These are phyloP conservation scores for Bilobella aurantiaca DNA, from an alignment of 1,140 invertebrate species.

Conservation along the genomic window DNA sequence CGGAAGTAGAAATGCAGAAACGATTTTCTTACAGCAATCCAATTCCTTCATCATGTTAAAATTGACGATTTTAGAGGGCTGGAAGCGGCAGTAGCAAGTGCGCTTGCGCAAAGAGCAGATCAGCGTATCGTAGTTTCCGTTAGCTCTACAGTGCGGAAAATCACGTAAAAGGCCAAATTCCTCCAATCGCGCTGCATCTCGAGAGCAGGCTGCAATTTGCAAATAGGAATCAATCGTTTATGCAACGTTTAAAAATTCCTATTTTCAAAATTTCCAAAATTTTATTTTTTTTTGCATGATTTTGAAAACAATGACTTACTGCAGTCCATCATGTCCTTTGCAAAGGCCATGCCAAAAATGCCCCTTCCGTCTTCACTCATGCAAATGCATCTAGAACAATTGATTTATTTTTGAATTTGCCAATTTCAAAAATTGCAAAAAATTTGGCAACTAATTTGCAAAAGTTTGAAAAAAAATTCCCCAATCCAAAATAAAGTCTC, in stretches of 20 bases:
- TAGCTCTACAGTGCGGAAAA: slow-evolving; percentile 26
- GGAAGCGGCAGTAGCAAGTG: slow-evolving; percentile 18
- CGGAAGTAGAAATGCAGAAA: too few relatives aligned
- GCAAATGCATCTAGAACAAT: slow-evolving; percentile 33
- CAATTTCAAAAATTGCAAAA: neutral
- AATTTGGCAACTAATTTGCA: neutral
- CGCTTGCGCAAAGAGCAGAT: slow-evolving; percentile 18
- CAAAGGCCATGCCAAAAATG: slow-evolving; percentile 25
- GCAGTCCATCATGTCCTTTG: slow-evolving; percentile 19
- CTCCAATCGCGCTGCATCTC: slow-evolving; percentile 20
- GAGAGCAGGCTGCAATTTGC: slow-evolving; percentile 15
- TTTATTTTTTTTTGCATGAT: neutral
- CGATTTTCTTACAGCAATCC: slow-evolving; percentile 20
- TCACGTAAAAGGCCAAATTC: slow-evolving; percentile 15
- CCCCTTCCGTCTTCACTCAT: slow-evolving; percentile 14
- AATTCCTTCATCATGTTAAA: slow-evolving; percentile 12
- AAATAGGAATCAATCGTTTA: neutral
- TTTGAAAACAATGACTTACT: slow-evolving; percentile 10
- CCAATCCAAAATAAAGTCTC: neutral
- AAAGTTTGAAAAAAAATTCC: neutral
- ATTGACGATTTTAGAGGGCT: slow-evolving; percentile 1
- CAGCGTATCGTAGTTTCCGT: slow-evolving; percentile 33
- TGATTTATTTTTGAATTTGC: too few relatives aligned
- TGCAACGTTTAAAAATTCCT: neutral
- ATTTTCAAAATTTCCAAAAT: neutral